Base-by-base conservation (phyloP, 2,888 invertebrate genomes). In the Atethmia centrago region DNA sequence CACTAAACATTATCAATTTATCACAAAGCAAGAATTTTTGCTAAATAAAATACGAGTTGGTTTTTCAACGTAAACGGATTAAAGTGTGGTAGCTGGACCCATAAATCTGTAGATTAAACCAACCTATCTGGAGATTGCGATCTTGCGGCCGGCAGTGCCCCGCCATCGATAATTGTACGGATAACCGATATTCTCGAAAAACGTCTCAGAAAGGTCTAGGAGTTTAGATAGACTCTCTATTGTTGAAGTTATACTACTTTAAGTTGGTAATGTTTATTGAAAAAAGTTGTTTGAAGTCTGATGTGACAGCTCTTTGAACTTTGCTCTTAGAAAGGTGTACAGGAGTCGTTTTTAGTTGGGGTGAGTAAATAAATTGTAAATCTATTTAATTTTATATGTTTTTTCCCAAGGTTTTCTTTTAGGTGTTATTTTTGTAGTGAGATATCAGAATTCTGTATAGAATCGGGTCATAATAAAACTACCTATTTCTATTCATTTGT, bases 21-120 rank as follows among this genome's bases (percentile, higher is more conserved):
- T 56, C 61, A 67, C 62, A 67, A 45, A 72, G 85, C 45, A 49
- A 65, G 45, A 77, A 62, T 62, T 79, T 72, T 74, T 62, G 14
- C 55, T 65, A 78, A 79, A 74, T 88, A 78, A 79, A 82, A 85
- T 80, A 77, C 75, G 53, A 76, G 82, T 89, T 88, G 84, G 88
- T 92, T 94, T 94, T 94, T 93, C 92, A 89, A 88, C 88, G 83
- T 77, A 88, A 91, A 90, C 88, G 91, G 92, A 94, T 93, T 94
- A 93, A 94, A 94, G 91, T 90, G 90, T 91, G 90, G 93, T 91
- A 92, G 94, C 92, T 82, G 83, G 86, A 87, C 89, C 94, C 90
- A 95, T 95, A 95, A 95, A 95, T 95, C 94, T 93, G 88, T 90
- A 92, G 94, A 94, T 94, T 94, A 93, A 94, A 93, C 94, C 91